phyloP scores from a whole-genome alignment of 2,888 invertebrate species.

The Cephus spinipes region DNA sequence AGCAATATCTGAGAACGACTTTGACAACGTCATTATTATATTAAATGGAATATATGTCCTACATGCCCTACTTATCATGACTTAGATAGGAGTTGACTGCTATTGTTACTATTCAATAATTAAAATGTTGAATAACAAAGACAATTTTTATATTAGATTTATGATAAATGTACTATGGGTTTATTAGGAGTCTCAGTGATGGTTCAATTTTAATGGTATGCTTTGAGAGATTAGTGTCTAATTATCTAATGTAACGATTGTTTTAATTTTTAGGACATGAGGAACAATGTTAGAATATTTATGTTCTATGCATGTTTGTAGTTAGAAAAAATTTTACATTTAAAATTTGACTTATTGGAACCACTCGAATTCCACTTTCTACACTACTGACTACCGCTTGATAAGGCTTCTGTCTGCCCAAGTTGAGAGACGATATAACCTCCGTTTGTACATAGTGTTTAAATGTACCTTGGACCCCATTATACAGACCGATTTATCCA shows the following conservation, averaged over 20 bases:
- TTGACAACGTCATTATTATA: too few relatives aligned
- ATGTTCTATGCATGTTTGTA: neutral
- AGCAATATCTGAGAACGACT: too few relatives aligned
- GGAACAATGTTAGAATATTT: neutral
- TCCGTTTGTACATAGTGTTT: neutral
- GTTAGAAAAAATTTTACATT: neutral
- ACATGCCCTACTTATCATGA: neutral
- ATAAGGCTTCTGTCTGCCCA: neutral
- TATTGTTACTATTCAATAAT: neutral
- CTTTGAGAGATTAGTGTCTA: neutral
- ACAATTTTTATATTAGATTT: neutral
- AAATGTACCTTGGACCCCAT: constrained; percentile 9
- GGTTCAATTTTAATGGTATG: neutral
- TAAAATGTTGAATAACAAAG: neutral
- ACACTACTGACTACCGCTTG: neutral
- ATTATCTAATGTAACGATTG: neutral
- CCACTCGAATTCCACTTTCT: neutral
- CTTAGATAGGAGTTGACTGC: neutral
- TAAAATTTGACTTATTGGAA: neutral
- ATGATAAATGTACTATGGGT: neutral
- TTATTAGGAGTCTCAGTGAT: neutral
- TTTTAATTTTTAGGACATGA: neutral
- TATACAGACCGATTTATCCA: constrained; percentile 14
- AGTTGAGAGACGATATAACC: neutral
- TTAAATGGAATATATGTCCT: neutral